Evolutionary conservation across 1,140 invertebrate genomes (phyloP).

Genomic region (Drosophila watanabei): DNA sequence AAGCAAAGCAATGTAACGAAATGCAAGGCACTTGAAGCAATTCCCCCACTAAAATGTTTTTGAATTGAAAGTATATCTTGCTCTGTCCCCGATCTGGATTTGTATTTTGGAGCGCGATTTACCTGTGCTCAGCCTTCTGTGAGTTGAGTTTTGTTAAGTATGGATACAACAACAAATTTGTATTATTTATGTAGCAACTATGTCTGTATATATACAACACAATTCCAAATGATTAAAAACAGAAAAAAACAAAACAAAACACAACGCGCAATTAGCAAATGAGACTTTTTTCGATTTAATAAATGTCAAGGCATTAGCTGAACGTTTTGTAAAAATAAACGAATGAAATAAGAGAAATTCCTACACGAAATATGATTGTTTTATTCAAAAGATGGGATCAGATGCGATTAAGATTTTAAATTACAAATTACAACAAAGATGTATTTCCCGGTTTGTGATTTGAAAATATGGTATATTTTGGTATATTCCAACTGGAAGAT

Average conservation of each 20-base stretch:
- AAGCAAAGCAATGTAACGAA: constrained; percentile 53
- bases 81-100: constrained; percentile 17
- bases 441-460: not conserved
- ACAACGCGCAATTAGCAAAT: constrained; percentile 78
- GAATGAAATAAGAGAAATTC: constrained; percentile 41
- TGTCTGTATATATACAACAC: constrained; percentile 44
- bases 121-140: constrained; percentile 47
- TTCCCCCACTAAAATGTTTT: constrained; percentile 50
- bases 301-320: constrained; percentile 55
- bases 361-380: not conserved
- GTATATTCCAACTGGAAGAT: not conserved
- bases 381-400: not conserved
- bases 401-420: too few relatives aligned
- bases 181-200: constrained; percentile 50
- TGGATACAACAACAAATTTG: constrained; percentile 32
- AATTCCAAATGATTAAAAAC: constrained; percentile 56
- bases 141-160: constrained; percentile 42
- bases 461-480: not conserved
- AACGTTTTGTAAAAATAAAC: constrained; percentile 68
- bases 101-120: constrained; percentile 30
- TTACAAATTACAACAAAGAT: not conserved
- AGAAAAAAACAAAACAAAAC: constrained; percentile 21
- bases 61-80: constrained; percentile 32
- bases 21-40: constrained; percentile 64
- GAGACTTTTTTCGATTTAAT: constrained; percentile 72